phyloP scores from a whole-genome alignment of 2,797 vertebrate species.

The Mus spretus region DNA sequence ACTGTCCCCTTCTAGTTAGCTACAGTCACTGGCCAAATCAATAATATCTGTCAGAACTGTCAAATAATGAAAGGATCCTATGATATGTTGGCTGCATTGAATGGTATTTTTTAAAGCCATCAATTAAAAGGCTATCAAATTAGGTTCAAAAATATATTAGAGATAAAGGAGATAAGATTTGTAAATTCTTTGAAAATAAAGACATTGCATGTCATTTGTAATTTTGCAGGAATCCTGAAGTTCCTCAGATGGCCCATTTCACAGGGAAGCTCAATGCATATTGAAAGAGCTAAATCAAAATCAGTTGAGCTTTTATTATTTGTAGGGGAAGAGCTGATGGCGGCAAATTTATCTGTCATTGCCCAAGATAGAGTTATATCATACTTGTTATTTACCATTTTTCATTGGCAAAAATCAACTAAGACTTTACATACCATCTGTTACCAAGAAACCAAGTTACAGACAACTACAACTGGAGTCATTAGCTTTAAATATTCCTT shows the following conservation, averaged over 20 bases:
- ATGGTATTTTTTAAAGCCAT: slow-evolving; percentile 82
- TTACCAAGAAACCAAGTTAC: neutral
- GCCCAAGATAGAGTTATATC: neutral
- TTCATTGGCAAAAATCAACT: neutral
- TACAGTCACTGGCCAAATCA: slow-evolving; percentile 90
- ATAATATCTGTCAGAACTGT: slow-evolving; percentile 91
- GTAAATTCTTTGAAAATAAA: neutral
- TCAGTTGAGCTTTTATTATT: neutral
- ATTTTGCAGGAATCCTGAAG: neutral
- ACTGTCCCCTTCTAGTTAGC: slow-evolving; percentile 91
- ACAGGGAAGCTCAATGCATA: neutral
- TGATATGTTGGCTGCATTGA: slow-evolving; percentile 84
- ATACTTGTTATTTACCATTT: neutral
- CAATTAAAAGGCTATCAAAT: slow-evolving; percentile 81
- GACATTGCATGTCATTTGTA: neutral
- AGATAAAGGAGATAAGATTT: slow-evolving; percentile 48
- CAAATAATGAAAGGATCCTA: slow-evolving; percentile 87
- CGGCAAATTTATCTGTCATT: neutral
- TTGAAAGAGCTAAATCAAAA: neutral
- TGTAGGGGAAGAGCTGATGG: neutral
- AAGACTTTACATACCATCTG: neutral
- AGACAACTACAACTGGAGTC: neutral
- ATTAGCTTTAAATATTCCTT: neutral
- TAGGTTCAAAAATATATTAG: slow-evolving; percentile 40
- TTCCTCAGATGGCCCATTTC: neutral